Evolutionary conservation across 2,113 vertebrate genomes (phyloP).

Genomic region (Verasper variegatus): DNA sequence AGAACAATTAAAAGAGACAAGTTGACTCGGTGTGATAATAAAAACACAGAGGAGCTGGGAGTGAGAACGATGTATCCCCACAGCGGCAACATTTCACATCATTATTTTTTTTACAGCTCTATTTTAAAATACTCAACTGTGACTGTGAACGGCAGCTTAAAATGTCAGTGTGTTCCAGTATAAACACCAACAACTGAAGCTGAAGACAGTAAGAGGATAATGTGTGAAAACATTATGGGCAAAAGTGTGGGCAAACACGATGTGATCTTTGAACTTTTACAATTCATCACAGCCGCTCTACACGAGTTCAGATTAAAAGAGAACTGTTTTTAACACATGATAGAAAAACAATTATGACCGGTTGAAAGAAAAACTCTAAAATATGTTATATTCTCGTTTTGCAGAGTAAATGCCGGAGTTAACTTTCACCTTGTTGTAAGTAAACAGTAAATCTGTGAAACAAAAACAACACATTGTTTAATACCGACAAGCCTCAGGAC

Average conservation of each 20-base stretch:
- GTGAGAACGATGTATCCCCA: constrained; percentile 13
- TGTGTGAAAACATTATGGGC: neutral
- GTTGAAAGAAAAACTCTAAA: too few relatives aligned
- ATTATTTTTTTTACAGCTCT: constrained; percentile 1
- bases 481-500: constrained; percentile 31
- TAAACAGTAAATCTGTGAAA: neutral
- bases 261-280: too few relatives aligned
- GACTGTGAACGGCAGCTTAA: neutral
- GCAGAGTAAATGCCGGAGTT: neutral
- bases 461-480: constrained; percentile 13
- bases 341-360: neutral
- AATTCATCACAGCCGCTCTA: too few relatives aligned
- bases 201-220: constrained; percentile 19
- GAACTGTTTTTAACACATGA: constrained; percentile 1
- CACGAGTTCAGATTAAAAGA: neutral
- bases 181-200: constrained; percentile 1
- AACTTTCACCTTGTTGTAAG: constrained; percentile 24
- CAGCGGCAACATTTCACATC: constrained; percentile 18
- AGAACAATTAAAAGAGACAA: constrained; percentile 1
- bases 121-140: constrained; percentile 11
- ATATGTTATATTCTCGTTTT: neutral
- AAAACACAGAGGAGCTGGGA: constrained; percentile 33
- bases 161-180: neutral
- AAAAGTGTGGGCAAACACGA: neutral
- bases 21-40: neutral